Percentiles rank a stretch among this genome's conserved stretches.
Evolutionary conservation across 1,140 invertebrate species (phyloP).

Genomic region (Calephelis virginiensis): DNA sequence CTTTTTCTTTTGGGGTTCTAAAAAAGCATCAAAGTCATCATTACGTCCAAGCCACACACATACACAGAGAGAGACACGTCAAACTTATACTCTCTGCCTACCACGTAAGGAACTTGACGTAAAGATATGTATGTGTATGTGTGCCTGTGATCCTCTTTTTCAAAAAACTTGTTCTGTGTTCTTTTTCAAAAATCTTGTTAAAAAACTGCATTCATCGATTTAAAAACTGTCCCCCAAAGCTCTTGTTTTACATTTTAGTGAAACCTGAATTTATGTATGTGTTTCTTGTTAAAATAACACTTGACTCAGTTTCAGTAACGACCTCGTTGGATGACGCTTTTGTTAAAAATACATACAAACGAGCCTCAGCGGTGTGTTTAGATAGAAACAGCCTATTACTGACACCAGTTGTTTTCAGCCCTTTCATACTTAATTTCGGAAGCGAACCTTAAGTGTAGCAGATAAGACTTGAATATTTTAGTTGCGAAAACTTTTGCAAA

Average conservation of each 20-base stretch:
- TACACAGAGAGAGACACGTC: too few relatives aligned
- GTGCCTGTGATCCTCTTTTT: too few relatives aligned
- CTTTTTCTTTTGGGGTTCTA: too few relatives aligned
- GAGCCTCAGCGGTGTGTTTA: constrained; percentile 13
- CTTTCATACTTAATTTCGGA: constrained; percentile 8
- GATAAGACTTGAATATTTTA: constrained; percentile 12
- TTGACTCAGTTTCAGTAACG: constrained; percentile 14
- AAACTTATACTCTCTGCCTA: too few relatives aligned
- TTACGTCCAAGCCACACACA: too few relatives aligned
- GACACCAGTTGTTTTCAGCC: constrained; percentile 7
- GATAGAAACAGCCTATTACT: constrained; percentile 16
- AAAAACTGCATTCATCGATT: too few relatives aligned
- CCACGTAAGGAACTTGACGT: too few relatives aligned
- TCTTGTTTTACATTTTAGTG: not conserved
- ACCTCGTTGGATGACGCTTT: constrained; percentile 16
- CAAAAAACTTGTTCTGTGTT: too few relatives aligned
- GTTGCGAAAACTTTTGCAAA: not conserved
- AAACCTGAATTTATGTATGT: constrained; percentile 16
- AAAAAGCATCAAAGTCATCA: too few relatives aligned
- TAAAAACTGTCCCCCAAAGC: too few relatives aligned
- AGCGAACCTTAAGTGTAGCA: constrained; percentile 8
- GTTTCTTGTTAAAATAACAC: constrained; percentile 14
- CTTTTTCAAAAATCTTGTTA: too few relatives aligned
- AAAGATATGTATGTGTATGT: too few relatives aligned
- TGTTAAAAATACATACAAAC: constrained; percentile 17